Evolutionary conservation across 2,113 vertebrate genomes (phyloP), one percentile per base, ranked within the genome.

Genomic region (Naja naja): DNA sequence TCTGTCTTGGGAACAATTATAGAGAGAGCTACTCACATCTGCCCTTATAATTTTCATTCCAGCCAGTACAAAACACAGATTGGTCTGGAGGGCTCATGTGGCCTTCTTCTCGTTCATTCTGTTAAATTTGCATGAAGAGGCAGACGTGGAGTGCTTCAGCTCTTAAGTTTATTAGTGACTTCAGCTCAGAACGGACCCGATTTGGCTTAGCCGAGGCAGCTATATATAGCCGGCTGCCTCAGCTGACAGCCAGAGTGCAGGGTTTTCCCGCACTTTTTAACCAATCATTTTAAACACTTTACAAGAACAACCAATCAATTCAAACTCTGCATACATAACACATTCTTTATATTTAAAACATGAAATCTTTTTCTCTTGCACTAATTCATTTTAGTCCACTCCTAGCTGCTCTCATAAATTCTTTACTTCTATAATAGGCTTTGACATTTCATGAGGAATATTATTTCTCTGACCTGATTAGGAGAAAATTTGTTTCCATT

Each of bases 1-100:
- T 53, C 55, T 39, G 54, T 34, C 49, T 90, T 90, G 92, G 85
- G 92, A 90, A 45, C 89, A 90, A 64, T 93, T 69, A 87, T 5
- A 89, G 34, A 92, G 60, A 92, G 34, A 89, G 22, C 91, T 89
- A 74, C 87, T 92, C 25, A 12, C 69, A 89, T 34, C 49, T 64
- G 58, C 39, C 56, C 85, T 92, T 81, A 55, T 92, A 43, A 92
- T 92, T 89, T 89, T 89, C 64, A 45, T 89, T 89, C 52, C 45
- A 56, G 85, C 34, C 60, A 89, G 27, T 89, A 39, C 87, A 89
- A 55, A 64, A 89, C 25, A 92, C 87, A 89, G 89, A 89, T 92
- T 89, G 87, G 87, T 39, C 64, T 85, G 87, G 20, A 92, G 87
- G 87, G 25, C 64, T 85, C 69, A 25, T 85, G 87, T 81, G 39